Base-by-base conservation (phyloP, 2,888 invertebrate genomes). In the Cryptocephalus moraei region DNA sequence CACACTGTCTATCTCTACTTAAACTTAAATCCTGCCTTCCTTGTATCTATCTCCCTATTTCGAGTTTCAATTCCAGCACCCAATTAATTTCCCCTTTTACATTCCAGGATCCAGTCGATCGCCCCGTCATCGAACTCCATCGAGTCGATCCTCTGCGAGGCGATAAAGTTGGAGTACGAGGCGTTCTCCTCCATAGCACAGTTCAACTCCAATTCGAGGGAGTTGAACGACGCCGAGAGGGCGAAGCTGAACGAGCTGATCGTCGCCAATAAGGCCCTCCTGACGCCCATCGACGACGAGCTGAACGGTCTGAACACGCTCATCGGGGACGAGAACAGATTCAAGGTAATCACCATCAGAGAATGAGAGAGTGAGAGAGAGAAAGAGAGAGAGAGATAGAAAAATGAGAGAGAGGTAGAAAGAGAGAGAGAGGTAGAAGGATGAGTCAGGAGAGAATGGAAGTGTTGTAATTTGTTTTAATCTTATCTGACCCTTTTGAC, bases 241-340 rank as follows among this genome's bases (percentile, higher is more conserved):
- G 84, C 86, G 36, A 91, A 90, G 68, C 68, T 92, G 44, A 86
- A 86, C 58, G 92, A 92, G 69, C 68, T 92, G 43, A 84, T 91
- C 50, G 79, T 87, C 6, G 91, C 92, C 0, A 89, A 91, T 64
- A 88, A 90, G 68, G 88, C 90, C 0, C 74, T 92, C 32, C 76
- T 86, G 60, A 85, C 86, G 43, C 91, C 91, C 6, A 77, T 92
- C 3, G 89, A 91, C 61, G 87, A 89, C 55, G 91, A 91, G 64
- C 74, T 88, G 41, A 79, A 80, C 31, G 78, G 77, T 63, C 74
- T 88, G 41, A 79, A 80, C 31, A 78, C 77, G 63, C 71, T 86
- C 9, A 77, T 84, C 40, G 81, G 79, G 12, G 82, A 82, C 42
- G 79, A 82, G 33, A 78, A 79, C 56, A 72, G 73, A 58, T 76